Evolutionary conservation across 2,888 invertebrate species (phyloP).

Genomic region (Horisme vitalbata): DNA sequence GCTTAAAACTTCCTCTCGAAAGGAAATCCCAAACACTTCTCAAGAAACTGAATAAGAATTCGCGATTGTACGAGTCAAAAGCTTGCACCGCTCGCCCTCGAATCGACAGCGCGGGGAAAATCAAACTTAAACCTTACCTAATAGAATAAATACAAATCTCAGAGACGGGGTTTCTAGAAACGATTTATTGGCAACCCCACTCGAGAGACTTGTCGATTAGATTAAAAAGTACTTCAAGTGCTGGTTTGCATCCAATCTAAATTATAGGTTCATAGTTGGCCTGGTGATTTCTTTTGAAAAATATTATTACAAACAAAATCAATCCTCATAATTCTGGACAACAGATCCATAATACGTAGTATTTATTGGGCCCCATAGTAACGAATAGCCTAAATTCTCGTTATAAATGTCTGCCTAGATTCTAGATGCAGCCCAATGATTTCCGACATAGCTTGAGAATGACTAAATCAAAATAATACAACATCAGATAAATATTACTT

Average conservation of each 20-base stretch:
- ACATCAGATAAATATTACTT: no score
- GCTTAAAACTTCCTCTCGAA: constrained; percentile 77
- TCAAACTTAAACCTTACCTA: constrained; percentile 60
- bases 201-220: constrained; percentile 29
- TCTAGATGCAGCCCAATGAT: no score
- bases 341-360: no score
- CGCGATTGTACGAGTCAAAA: constrained; percentile 57
- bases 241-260: constrained; percentile 22
- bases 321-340: neutral
- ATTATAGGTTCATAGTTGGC: constrained; percentile 11
- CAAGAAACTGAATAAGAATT: constrained; percentile 80
- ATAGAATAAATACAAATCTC: constrained; percentile 65
- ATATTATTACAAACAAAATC: constrained; percentile 4
- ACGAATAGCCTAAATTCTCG: no score
- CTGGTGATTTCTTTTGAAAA: constrained; percentile 14
- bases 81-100: constrained; percentile 41
- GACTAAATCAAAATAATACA: no score
- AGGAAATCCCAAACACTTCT: constrained; percentile 80
- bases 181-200: constrained; percentile 34
- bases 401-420: no score
- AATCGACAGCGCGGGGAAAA: constrained; percentile 57
- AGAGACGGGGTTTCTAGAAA: constrained; percentile 33
- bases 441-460: no score
- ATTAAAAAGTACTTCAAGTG: constrained; percentile 27
- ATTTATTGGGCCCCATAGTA: no score